Base-by-base conservation (phyloP, 2,113 vertebrate genomes). In the Mugil cephalus region DNA sequence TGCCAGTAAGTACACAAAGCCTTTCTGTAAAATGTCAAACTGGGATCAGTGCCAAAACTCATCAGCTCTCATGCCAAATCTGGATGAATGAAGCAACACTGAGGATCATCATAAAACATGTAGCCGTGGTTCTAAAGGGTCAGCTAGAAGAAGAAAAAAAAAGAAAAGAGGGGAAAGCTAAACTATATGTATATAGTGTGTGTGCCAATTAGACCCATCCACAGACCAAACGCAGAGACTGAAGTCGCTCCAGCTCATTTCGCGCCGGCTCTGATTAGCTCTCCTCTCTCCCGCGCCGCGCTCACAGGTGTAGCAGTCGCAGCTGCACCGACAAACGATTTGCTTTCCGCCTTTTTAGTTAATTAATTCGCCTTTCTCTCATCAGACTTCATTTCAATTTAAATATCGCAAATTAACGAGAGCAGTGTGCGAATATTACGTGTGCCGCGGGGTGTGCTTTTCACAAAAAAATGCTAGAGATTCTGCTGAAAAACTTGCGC, bases 31-130 rank as follows among this genome's bases (percentile, higher is more conserved):
- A 69, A 74, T 55, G 69, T 74, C 19, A 67, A 78, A 64, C 65
- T 38, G 62, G 63, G 67, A 88, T 48, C 58, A 21, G 87, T 88
- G 84, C 86, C 88, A 90, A 89, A 90, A 69, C 55, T 58, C 54
- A 56, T 69, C 60, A 69, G 76, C 69, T 86, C 60, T 87, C 48
- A 66, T 61, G 84, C 87, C 87, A 90, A 88, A 82, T 79, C 73
- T 78, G 58, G 35, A 71, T 48, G 46, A 74, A 62, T 66, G 70
- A 77, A 73, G 51, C 47, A 73, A 69, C 68, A 75, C 45, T 9
- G 43, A 61, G 46, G 45, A 75, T 71, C 63, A 42, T 10, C 18
- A 77, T 36, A 36, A 52, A 48, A 68, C 58, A 77, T 62, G 69
- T 74, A 83, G 80, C 66, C 55, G 66, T 72, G 66, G 0, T 56